phyloP scores from a whole-genome alignment of 2,797 vertebrate species.

The Alfaro cultratus region DNA sequence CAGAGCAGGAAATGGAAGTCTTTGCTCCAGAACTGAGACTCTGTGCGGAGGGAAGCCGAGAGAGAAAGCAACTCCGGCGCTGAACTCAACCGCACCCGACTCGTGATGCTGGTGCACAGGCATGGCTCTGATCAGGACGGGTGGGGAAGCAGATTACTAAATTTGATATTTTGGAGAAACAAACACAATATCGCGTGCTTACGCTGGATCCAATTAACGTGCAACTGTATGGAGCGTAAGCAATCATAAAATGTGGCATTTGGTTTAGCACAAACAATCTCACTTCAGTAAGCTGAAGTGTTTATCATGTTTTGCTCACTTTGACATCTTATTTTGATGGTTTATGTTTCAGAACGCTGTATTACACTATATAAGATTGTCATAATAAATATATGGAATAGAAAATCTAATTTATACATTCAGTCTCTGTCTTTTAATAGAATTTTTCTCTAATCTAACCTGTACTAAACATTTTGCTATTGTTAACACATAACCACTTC shows the following conservation, averaged over 20 bases:
- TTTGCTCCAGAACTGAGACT: conserved; percentile 50
- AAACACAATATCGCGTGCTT: neutral
- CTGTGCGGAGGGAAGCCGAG: conserved; percentile 50
- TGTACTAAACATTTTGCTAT: neutral
- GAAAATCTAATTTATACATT: neutral
- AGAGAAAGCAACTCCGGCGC: conserved; percentile 59
- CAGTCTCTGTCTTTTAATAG: neutral
- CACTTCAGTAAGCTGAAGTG: neutral
- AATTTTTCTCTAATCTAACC: neutral
- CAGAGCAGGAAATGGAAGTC: conserved; percentile 73
- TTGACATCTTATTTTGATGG: neutral
- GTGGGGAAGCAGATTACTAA: conserved; percentile 8
- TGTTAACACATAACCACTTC: neutral
- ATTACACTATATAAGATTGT: neutral
- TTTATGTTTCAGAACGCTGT: neutral
- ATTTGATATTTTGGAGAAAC: neutral
- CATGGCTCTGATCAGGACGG: conserved; percentile 19
- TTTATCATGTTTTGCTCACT: neutral
- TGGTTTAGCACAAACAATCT: neutral
- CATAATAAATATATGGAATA: neutral
- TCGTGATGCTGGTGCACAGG: conserved; percentile 44
- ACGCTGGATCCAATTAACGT: neutral
- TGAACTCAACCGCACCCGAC: conserved; percentile 55
- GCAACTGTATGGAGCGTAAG: neutral
- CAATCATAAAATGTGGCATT: neutral